A percentile compares a stretch with the other conserved stretches of the same genome.
These are phyloP conservation scores for Platichthys flesus DNA, from an alignment of 2,113 vertebrate genomes.

Conservation along the genomic window DNA sequence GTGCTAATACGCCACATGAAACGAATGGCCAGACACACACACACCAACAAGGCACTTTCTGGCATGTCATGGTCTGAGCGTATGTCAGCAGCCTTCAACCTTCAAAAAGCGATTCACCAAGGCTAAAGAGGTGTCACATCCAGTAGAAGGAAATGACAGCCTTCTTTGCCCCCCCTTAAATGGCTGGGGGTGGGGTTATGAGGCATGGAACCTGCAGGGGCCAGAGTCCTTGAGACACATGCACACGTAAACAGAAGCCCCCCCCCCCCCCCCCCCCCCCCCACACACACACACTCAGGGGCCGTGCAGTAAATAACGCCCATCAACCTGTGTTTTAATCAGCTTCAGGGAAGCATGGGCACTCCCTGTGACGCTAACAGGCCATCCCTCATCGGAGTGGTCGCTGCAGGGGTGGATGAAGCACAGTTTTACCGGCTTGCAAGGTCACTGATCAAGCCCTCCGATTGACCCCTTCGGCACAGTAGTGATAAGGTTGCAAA, in stretches of 20 bases:
- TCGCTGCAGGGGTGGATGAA: slow-evolving; percentile 9
- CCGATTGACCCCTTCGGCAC: slow-evolving; percentile 42
- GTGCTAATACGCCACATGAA: slow-evolving; percentile 31
- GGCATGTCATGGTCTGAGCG: slow-evolving; percentile 44
- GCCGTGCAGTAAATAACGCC: slow-evolving; percentile 69
- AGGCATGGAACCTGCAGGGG: slow-evolving; percentile 34
- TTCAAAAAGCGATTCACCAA: slow-evolving; percentile 63
- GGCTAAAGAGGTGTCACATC: slow-evolving; percentile 72
- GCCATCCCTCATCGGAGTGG: slow-evolving; percentile 60
- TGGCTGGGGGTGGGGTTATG: slow-evolving; percentile 16
- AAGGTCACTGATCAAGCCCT: slow-evolving; percentile 56
- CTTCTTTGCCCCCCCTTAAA: slow-evolving; percentile 41
- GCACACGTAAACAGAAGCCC: slow-evolving; percentile 44
- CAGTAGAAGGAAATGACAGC: slow-evolving; percentile 56
- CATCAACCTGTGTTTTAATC: slow-evolving; percentile 78
- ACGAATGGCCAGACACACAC: background rate
- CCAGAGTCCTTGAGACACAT: slow-evolving; percentile 67
- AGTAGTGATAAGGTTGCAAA: slow-evolving; percentile 56
- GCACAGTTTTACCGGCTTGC: slow-evolving; percentile 35
- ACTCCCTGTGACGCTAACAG: slow-evolving; percentile 65
- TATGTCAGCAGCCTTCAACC: slow-evolving; percentile 67
- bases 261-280: background rate
- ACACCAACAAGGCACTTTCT: slow-evolving; percentile 31
- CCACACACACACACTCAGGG: slow-evolving; percentile 13
- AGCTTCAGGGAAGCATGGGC: slow-evolving; percentile 70